Conservation (phyloP, 2,888 invertebrate species). For the Ophraella communa region DNA sequence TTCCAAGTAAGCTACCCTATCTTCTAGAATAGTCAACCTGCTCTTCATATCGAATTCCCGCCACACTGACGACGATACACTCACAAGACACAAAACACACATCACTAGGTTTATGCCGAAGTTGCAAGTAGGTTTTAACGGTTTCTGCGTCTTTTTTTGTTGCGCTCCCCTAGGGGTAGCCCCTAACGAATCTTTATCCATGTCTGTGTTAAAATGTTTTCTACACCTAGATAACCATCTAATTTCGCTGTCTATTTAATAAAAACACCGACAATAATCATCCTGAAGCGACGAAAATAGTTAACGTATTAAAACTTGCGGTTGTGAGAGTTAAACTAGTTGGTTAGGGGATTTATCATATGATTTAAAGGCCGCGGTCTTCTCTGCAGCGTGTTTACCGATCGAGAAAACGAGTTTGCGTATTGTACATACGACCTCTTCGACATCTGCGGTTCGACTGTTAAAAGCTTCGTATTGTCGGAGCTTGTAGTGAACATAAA, state of each 20-base stretch:
- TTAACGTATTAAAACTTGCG: not conserved
- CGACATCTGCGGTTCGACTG: conserved; percentile 47
- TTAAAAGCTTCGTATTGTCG: not conserved
- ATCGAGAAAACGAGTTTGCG: conserved; percentile 2
- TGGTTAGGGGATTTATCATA: not conserved
- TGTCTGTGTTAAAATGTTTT: conserved; percentile 37
- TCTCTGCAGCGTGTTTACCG: conserved; percentile 7
- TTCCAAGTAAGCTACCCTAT: conserved; percentile 65
- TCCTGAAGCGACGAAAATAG: not conserved
- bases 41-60: conserved; percentile 65
- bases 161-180: conserved; percentile 40
- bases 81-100: conserved; percentile 70
- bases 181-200: conserved; percentile 54
- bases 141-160: conserved; percentile 43
- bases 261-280: not conserved
- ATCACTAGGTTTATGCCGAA: conserved; percentile 61
- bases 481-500: conserved; percentile 44
- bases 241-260: not conserved
- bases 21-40: conserved; percentile 64
- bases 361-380: not conserved
- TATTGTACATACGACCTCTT: conserved; percentile 25
- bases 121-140: conserved; percentile 28
- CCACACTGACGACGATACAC: conserved; percentile 68
- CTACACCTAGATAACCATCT: conserved; percentile 2
- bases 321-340: not conserved